Evolutionary conservation across 2,888 invertebrate species (phyloP), one percentile per base, ranked within the genome.

Genomic region (Eilema depressum): DNA sequence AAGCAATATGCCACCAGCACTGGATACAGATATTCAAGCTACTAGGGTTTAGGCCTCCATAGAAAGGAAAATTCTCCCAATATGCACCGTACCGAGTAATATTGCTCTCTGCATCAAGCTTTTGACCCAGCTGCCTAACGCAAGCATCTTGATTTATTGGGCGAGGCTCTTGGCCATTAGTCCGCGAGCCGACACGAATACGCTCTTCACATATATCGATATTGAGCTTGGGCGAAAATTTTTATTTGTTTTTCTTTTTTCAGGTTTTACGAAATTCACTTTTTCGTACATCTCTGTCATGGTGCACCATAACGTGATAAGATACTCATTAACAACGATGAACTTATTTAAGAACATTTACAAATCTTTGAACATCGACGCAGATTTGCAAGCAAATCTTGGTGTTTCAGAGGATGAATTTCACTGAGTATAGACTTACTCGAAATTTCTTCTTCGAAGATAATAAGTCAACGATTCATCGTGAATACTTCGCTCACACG

Each of bases 121-220:
- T 53, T 53, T 53, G 53, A 53, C 53, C 53, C 53, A 53, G 53
- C 53, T 53, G 53, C n/a, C 53, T 53, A 53, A 53, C 53, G n/a
- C 53, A 20, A n/a, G 53, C 53, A 53, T 53, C 53, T 53, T 53
- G 53, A 53, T 53, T 53, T 53, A 53, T 53, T 53, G 53, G 20
- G 8, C n/a, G 53, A 53, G 53, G 20, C 53, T 53, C 53, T 53
- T 53, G n/a, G 53, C 53, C 20, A 53, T 53, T 53, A 53, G 53
- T 53, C 53, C 53, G 53, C 20, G 53, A 53, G 53, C n/a, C 53
- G 20, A 53, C 53, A 53, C 10, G n/a, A 53, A 53, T n/a, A 8
- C 53, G 10, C n/a, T n/a, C n/a, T 53, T 53, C 53, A 20, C 53
- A n/a, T 53, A n/a, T 53, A 53, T 53, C 53, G 53, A 20, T 47